Conservation (phyloP, 2,113 vertebrate genomes). For the Nibea coibor region DNA sequence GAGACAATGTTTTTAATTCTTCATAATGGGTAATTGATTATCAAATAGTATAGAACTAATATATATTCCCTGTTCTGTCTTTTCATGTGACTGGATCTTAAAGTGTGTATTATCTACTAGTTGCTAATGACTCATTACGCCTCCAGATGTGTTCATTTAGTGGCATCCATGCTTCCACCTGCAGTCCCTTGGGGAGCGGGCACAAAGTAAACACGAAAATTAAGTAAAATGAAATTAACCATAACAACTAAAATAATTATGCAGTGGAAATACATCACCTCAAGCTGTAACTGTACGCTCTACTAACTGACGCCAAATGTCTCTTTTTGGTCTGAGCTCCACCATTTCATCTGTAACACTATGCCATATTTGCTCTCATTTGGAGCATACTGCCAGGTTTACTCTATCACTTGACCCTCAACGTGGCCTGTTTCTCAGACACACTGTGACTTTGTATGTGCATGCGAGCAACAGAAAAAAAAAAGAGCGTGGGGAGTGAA, state of each 20-base stretch:
- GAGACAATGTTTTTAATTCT: too few species aligned
- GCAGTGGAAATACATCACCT: not conserved
- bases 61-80: not conserved
- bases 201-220: not conserved
- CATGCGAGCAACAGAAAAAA: slow-evolving; percentile 3
- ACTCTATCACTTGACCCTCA: not conserved
- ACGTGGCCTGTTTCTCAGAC: slow-evolving; percentile 3
- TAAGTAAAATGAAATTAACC: not conserved
- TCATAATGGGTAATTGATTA: too few species aligned
- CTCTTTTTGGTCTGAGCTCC: not conserved
- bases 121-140: not conserved
- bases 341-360: slow-evolving; percentile 2
- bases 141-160: not conserved
- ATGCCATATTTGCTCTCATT: slow-evolving; percentile 8
- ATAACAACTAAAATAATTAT: not conserved
- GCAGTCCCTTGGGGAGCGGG: not conserved
- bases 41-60: not conserved
- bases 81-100: not conserved
- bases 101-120: not conserved
- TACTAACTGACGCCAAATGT: slow-evolving; percentile 4
- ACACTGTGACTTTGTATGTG: slow-evolving; percentile 14
- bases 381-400: not conserved
- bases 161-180: not conserved
- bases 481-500: slow-evolving; percentile 12
- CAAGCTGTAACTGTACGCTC: not conserved